Evolutionary conservation across 2,888 invertebrate species (phyloP), one percentile per base, ranked within the genome.

Genomic region (Lithophane socia): DNA sequence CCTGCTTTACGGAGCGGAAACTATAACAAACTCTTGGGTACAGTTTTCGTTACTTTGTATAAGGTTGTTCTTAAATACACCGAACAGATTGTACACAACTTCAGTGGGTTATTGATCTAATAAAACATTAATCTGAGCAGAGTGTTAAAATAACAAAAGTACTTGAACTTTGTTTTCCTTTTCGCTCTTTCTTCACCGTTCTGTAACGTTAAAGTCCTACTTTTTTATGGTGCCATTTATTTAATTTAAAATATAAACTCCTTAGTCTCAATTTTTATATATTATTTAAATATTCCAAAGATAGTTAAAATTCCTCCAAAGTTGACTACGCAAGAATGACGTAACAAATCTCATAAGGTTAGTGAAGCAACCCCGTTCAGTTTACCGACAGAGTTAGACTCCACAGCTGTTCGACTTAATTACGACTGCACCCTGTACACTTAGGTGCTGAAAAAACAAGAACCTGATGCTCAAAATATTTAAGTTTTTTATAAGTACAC

Each of bases 381-480:
- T 61, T 70, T 47, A 37, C 49, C 44, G 49, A 21, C 79, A 58
- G 63, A 83, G 60, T 78, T 80, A 16, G 12, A 29, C 52, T 58
- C 58, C 52, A 42, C 80, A 80, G 71, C 83, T 83, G 80, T 29
- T 83, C 44, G 5, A 66, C 79, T 80, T 83, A 66, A 79, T 79
- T 66, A 78, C 52, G 77, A 61, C 37, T 21, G 67, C 49, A 24
- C 1, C 58, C 65, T n/a, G 47, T 54, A 42, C n/a, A 49, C 63
- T 64, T 44, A 24, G 29, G 42, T 67, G 61, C 61, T 12, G 21
- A 21, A 21, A 13, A 21, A 16, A 52, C 54, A 21, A 47, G 44
- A 44, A 52, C 52, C 56, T 63, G 9, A n/a, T 54, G 21, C 21
- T 21, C 21, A 29, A 67, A 13, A 67, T 29, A 37, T 49, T 8